These are phyloP conservation scores for Epizoanthus scotinus DNA, from an alignment of 92 coral and sea anemone species.

Conservation along the genomic window DNA sequence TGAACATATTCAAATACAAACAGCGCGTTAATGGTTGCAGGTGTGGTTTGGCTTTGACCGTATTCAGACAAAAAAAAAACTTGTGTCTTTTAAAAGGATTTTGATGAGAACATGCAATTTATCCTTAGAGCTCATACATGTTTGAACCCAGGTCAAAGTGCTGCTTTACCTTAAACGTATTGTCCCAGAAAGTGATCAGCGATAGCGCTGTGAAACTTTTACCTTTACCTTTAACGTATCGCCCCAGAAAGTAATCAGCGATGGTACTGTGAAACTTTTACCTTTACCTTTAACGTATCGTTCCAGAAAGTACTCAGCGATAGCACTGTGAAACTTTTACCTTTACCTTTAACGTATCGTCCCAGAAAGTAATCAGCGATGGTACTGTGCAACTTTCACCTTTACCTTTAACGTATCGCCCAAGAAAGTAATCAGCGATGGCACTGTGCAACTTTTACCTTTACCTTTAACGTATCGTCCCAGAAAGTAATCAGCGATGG, in stretches of 20 bases:
- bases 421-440: slow-evolving; percentile 83
- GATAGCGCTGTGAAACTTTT: slow-evolving; percentile 60
- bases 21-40: no score
- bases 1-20: no score
- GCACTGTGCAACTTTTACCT: slow-evolving; percentile 55
- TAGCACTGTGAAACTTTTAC: slow-evolving; percentile 59
- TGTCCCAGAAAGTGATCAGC: slow-evolving; percentile 80
- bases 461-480: slow-evolving; percentile 61
- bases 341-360: slow-evolving; percentile 52
- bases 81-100: no score
- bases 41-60: no score
- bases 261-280: slow-evolving; percentile 61
- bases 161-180: slow-evolving; percentile 49
- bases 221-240: slow-evolving; percentile 54
- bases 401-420: slow-evolving; percentile 58
- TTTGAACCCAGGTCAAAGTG: no score
- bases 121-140: no score
- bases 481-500: slow-evolving; percentile 80
- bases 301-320: slow-evolving; percentile 81
- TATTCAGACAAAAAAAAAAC: no score
- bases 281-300: slow-evolving; percentile 54
- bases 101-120: no score
- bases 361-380: slow-evolving; percentile 86
- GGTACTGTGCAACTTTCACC: slow-evolving; percentile 54
- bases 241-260: slow-evolving; percentile 81